Base-by-base conservation (phyloP, 2,113 vertebrate genomes). In the Podocnemis expansa region DNA sequence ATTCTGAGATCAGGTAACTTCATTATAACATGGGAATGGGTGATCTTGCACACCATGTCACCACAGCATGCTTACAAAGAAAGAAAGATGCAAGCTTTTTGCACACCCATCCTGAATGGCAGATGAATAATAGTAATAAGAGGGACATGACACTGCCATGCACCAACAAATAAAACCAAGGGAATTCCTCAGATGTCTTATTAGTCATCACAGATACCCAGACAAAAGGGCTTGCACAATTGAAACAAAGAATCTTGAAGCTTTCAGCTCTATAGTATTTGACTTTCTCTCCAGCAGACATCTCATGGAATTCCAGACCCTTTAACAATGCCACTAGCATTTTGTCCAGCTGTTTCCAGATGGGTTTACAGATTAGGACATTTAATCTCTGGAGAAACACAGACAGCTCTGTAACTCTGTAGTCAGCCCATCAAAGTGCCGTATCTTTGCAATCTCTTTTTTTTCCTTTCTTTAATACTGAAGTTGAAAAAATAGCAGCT, bases 141-240 rank as follows among this genome's bases (percentile, higher is more conserved):
- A 8, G 89, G 82, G 2, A 34, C 19, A 4, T 91, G 96, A 94
- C 93, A 94, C 95, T 93, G 94, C 94, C 94, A 96, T 63, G 83
- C 67, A 52, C 19, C 85, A 93, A 96, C 96, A 95, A 94, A 96
- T 96, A 93, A 93, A 97, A 92, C 93, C 93, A 94, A 97, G 97
- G 95, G 92, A 93, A 91, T 89, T 82, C 90, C n/a, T n/a, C n/a
- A n/a, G n/a, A n/a, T n/a, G n/a, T n/a, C n/a, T n/a, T n/a, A n/a
- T 52, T 52, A 95, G 96, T 97, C 96, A 97, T 96, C 89, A 96
- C 95, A 91, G 94, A 81, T 96, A 90, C 91, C 96, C 89, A 51
- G 95, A 96, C 94, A 89, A 96, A 88, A 96, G 94, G 95, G 94
- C 83, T 92, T 95, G 91, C 85, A 92, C 90, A 88, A 91, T 91